Evolutionary conservation across 1,140 invertebrate genomes (phyloP).

Genomic region (Meloidogyne floridensis): DNA sequence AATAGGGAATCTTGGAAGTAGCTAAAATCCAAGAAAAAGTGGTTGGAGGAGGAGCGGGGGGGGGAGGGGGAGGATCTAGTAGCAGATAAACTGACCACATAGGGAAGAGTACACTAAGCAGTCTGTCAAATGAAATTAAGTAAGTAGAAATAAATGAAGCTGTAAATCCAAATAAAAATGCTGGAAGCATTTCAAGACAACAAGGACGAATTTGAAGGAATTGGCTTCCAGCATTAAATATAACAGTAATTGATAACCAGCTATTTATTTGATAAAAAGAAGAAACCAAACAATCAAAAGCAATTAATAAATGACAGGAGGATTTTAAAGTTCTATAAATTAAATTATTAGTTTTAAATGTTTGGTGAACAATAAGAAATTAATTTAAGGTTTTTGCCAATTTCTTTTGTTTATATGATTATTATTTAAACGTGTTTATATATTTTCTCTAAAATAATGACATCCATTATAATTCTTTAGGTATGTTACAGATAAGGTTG

Average conservation of each 20-base stretch:
- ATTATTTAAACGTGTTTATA: no score
- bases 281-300: neutral
- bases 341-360: neutral
- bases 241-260: neutral
- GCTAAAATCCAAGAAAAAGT: no score
- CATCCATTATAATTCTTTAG: no score
- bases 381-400: neutral
- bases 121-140: neutral
- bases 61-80: no score
- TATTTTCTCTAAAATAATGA: no score
- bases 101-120: neutral
- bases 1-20: no score
- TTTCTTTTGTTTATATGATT: no score
- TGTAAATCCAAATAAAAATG: neutral
- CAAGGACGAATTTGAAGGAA: neutral
- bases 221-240: neutral
- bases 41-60: no score
- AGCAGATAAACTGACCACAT: neutral
- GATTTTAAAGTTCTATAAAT: neutral
- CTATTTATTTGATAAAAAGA: conserved; percentile 1
- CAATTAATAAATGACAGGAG: neutral
- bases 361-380: neutral
- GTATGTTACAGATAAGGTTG: no score
- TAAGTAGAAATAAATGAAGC: neutral
- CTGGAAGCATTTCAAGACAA: neutral